Evolutionary conservation across 2,113 vertebrate species (phyloP), one percentile per base, ranked within the genome.

Genomic region (Hiodon alosoides): DNA sequence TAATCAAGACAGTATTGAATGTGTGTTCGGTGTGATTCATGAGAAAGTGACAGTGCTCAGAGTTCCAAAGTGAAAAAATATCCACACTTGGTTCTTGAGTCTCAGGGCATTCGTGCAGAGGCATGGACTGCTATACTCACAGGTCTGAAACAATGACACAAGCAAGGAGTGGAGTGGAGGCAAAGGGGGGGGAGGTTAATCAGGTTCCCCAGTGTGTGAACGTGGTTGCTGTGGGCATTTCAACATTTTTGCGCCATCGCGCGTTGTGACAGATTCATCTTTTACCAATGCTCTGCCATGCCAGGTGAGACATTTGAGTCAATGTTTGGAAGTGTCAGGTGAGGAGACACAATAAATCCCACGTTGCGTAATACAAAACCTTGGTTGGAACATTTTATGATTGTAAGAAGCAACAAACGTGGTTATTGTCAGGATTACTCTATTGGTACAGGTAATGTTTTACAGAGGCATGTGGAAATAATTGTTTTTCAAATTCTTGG

Each of bases 391-490:
- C 31, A 31, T 31, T 31, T 31, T 31, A 31, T 31, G 31, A 31
- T 31, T 31, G 31, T 31, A 31, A 31, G 31, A 31, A 31, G 31
- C 31, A 31, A 31, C 31, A 31, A 31, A 31, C 31, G 77, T 60
- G 81, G 75, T 79, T 84, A 84, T 75, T 81, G 85, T 85, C 67
- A 61, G 75, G 64, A 74, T 79, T 58, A 81, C 80, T 82, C 67
- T 62, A 52, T 76, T 84, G 88, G 81, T 80, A 69, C 59, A 46
- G 79, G 75, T 75, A 82, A 77, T 78, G 75, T 79, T 78, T 83
- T 81, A 79, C 82, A 79, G 72, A 62, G 70, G 10, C 8, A 4
- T 89, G 85, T 85, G 67, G 86, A 85, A 87, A 87, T 51, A n/a
- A 65, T 74, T 73, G 76, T 76, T 79, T 76, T 9, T 73, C 75